These are phyloP conservation scores for Rotaria sp. DNA, from an alignment of 2,888 invertebrate genomes.

Conservation along the genomic window DNA sequence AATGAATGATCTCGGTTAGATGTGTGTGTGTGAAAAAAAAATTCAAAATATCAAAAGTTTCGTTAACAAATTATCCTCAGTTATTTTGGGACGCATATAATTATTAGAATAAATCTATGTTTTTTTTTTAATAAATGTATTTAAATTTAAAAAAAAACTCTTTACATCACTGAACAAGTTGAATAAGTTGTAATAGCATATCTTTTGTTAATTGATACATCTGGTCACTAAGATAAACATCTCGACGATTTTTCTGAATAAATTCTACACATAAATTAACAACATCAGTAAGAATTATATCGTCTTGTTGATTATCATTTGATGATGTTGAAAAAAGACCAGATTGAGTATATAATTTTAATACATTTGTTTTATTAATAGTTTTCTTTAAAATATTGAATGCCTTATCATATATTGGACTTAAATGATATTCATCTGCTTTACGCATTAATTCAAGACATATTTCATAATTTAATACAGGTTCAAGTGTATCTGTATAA, in stretches of 20 bases:
- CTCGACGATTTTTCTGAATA: slow-evolving; percentile 9
- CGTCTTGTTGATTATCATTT: not conserved
- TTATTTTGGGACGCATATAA: no score
- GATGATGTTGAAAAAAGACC: not conserved
- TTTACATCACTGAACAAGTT: not conserved
- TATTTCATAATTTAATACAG: not conserved
- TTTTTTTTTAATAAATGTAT: not conserved
- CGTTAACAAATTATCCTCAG: no score
- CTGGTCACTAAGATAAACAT: not conserved
- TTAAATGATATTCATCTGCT: slow-evolving; percentile 8
- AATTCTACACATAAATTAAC: not conserved
- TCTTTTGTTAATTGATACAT: not conserved
- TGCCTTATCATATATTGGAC: not conserved
- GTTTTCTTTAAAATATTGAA: not conserved
- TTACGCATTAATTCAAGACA: slow-evolving; percentile 16
- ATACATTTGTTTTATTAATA: not conserved
- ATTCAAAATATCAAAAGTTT: no score
- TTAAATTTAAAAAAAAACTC: not conserved
- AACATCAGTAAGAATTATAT: not conserved
- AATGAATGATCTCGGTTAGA: no score
- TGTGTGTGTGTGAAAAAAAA: no score
- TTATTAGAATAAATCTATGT: no score
- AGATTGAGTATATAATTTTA: not conserved
- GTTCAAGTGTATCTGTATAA: not conserved
- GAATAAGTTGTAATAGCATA: not conserved